Conservation (phyloP, 2,113 vertebrate genomes). For the Xiphophorus maculatus region DNA sequence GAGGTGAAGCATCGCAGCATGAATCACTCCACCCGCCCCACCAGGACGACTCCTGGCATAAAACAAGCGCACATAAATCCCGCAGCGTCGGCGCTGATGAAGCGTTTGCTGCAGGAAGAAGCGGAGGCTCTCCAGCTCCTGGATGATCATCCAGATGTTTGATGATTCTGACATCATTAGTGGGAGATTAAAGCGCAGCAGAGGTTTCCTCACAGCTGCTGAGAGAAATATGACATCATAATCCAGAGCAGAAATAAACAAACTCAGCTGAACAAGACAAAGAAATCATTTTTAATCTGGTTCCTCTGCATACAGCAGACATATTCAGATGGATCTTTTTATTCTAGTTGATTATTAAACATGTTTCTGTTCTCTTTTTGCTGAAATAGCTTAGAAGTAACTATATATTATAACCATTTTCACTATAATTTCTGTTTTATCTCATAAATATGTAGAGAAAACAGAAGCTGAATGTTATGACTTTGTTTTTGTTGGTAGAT, state of each 20-base stretch:
- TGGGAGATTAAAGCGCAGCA: background rate
- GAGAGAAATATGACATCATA: background rate
- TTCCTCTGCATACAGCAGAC: background rate
- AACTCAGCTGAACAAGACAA: background rate
- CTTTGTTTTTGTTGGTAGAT: too few relatives aligned
- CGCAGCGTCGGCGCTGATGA: slow-evolving; percentile 18
- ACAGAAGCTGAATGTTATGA: too few relatives aligned
- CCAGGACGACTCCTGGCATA: slow-evolving; percentile 38
- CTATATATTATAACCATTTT: too few relatives aligned
- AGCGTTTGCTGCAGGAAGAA: background rate
- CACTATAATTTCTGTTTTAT: too few relatives aligned
- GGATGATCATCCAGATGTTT: slow-evolving; percentile 20
- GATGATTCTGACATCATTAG: slow-evolving; percentile 18
- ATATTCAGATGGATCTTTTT: too few relatives aligned
- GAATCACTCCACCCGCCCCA: slow-evolving; percentile 48
- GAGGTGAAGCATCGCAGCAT: slow-evolving; percentile 39
- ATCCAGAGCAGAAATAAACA: background rate
- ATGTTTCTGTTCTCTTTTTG: too few relatives aligned
- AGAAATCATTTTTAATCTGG: background rate
- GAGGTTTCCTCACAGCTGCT: background rate
- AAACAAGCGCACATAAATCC: slow-evolving; percentile 55
- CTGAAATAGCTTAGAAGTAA: too few relatives aligned
- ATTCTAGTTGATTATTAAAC: too few relatives aligned
- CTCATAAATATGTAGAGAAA: too few relatives aligned
- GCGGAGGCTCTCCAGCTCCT: background rate